Conservation (phyloP, 2,888 invertebrate genomes). For the Lutraria lutraria region DNA sequence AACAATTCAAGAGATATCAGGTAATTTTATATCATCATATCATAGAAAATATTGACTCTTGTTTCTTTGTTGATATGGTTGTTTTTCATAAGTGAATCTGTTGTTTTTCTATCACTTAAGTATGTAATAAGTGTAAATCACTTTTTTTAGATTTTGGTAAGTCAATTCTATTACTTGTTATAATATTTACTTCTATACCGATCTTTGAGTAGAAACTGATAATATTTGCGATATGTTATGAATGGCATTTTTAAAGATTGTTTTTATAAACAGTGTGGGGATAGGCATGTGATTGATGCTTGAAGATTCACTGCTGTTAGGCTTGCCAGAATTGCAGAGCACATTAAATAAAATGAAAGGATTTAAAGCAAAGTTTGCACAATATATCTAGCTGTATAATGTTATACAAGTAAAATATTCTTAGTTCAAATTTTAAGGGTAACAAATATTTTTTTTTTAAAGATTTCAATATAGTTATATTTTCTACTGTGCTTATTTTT, state of each 20-base stretch:
- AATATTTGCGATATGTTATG: background rate
- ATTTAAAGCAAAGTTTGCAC: background rate
- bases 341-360: background rate
- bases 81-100: background rate
- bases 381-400: background rate
- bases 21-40: constrained; percentile 87
- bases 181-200: background rate
- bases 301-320: background rate
- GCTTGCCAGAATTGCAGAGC: background rate
- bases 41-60: background rate
- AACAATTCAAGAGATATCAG: constrained; percentile 91
- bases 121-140: background rate
- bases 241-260: background rate
- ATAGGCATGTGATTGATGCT: background rate
- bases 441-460: too few species aligned
- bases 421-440: too few species aligned
- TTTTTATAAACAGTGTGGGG: background rate
- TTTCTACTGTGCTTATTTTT: too few species aligned
- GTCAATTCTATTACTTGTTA: background rate
- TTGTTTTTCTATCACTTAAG: background rate
- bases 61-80: background rate
- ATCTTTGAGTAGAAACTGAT: background rate
- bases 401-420: background rate
- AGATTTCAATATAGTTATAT: too few species aligned
- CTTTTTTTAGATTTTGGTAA: background rate